phyloP scores from a whole-genome alignment of 2,888 invertebrate species.

The Synergus umbraculus region DNA sequence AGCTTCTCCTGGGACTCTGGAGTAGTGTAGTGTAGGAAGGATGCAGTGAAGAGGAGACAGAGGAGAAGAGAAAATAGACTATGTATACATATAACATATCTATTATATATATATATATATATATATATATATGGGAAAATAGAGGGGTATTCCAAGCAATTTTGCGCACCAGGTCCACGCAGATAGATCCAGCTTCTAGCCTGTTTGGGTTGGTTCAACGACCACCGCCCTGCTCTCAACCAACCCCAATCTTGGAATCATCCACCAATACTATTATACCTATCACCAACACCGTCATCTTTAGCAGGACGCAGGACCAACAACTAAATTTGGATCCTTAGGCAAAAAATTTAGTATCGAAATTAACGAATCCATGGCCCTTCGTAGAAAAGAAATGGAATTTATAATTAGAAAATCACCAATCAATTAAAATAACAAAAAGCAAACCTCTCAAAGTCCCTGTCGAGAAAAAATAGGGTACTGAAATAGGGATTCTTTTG shows the following conservation, averaged over 20 bases:
- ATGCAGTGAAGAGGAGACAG: neutral
- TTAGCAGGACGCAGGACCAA: neutral
- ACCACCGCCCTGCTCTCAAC: conserved; percentile 76
- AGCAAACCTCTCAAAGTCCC: neutral
- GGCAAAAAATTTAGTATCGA: conserved; percentile 14
- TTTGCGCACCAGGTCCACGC: conserved; percentile 69
- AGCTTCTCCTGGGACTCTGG: conserved; percentile 34
- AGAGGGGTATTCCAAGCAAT: conserved; percentile 20
- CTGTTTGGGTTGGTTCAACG: conserved; percentile 74
- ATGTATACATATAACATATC: neutral
- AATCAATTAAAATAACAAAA: neutral
- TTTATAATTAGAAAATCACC: neutral
- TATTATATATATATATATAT: no score
- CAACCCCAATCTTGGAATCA: conserved; percentile 66
- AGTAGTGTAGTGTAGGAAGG: neutral
- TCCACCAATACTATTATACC: neutral
- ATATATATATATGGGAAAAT: neutral
- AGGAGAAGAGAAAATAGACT: conserved; percentile 1
- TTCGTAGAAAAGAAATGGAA: neutral
- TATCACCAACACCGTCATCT: conserved; percentile 21
- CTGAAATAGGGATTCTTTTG: no score
- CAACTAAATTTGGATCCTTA: neutral
- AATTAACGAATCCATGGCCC: neutral
- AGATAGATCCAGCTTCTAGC: conserved; percentile 65
- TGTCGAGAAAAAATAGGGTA: no score